A percentile compares a stretch with the other conserved stretches of the same genome.
Evolutionary conservation across 2,113 vertebrate genomes (phyloP).

Genomic region (Bubo bubo): DNA sequence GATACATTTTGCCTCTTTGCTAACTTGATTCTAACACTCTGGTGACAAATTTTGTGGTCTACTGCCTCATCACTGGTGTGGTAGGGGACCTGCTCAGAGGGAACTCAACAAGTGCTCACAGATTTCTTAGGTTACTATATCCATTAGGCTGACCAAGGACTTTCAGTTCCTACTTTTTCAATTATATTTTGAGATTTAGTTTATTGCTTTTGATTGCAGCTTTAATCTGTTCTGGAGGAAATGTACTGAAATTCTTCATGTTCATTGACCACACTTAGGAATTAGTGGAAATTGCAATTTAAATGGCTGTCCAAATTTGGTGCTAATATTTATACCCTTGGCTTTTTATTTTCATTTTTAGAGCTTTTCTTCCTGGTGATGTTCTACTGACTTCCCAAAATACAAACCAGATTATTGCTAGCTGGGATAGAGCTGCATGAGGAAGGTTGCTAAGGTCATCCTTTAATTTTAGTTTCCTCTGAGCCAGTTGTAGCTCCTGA

Average conservation of each 20-base stretch:
- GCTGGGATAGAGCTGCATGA: not conserved
- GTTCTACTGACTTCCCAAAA: conserved; percentile 19
- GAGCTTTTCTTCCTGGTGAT: not conserved
- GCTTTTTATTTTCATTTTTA: conserved; percentile 15
- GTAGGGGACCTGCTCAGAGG: not conserved
- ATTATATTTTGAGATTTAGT: conserved; percentile 21
- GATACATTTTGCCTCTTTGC: not conserved
- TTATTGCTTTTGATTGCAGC: conserved; percentile 39
- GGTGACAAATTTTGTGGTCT: not conserved
- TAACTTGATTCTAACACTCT: not conserved
- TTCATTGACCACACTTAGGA: conserved; percentile 6
- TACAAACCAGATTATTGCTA: not conserved
- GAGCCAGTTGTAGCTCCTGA: not conserved
- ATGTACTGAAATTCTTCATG: conserved; percentile 8
- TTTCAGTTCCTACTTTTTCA: not conserved
- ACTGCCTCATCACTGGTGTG: not conserved
- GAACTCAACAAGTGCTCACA: not conserved
- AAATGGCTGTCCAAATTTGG: not conserved
- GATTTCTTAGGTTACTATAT: conserved; percentile 3
- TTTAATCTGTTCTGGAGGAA: conserved; percentile 36
- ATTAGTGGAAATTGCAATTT: conserved; percentile 8
- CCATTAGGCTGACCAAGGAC: conserved; percentile 25
- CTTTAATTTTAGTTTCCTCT: conserved; percentile 28
- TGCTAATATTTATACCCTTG: not conserved
- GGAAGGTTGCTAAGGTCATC: not conserved